Percentiles rank a stretch among this genome's conserved stretches.
phyloP scores from a whole-genome alignment of 37 sponge, comb jelly and placozoan species.

The Aphrocallistes beatrix region DNA sequence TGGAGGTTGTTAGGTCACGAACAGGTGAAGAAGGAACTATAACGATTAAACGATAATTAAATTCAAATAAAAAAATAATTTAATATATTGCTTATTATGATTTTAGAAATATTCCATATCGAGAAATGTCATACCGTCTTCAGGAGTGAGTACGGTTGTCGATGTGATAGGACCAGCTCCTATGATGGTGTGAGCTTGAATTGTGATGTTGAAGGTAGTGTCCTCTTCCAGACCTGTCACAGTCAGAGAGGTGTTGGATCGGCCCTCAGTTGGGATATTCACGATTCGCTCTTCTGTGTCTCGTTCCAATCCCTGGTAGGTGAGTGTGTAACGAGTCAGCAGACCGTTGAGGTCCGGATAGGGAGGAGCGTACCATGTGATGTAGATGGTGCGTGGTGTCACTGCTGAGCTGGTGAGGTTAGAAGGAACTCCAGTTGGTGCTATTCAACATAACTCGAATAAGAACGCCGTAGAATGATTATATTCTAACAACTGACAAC shows the following conservation, averaged over 20 bases:
- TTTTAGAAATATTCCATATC: too few relatives aligned
- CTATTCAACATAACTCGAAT: too few relatives aligned
- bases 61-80: not conserved
- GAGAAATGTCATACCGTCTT: not conserved
- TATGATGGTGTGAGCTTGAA: not conserved
- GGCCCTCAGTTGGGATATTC: not conserved
- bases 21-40: constrained; percentile 6
- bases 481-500: not conserved
- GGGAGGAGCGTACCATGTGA: not conserved
- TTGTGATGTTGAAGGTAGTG: not conserved
- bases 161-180: not conserved
- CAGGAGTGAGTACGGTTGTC: not conserved
- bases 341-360: not conserved
- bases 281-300: not conserved
- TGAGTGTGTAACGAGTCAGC: not conserved
- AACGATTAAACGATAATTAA: too few relatives aligned
- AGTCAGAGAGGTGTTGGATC: not conserved
- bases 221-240: not conserved
- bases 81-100: too few relatives aligned
- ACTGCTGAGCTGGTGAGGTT: not conserved
- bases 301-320: not conserved
- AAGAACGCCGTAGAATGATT: too few relatives aligned
- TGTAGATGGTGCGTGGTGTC: not conserved
- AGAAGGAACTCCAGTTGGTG: not conserved
- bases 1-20: constrained; percentile 13